Conservation (phyloP, 1,140 invertebrate genomes). For the Spodoptera frugiperda region DNA sequence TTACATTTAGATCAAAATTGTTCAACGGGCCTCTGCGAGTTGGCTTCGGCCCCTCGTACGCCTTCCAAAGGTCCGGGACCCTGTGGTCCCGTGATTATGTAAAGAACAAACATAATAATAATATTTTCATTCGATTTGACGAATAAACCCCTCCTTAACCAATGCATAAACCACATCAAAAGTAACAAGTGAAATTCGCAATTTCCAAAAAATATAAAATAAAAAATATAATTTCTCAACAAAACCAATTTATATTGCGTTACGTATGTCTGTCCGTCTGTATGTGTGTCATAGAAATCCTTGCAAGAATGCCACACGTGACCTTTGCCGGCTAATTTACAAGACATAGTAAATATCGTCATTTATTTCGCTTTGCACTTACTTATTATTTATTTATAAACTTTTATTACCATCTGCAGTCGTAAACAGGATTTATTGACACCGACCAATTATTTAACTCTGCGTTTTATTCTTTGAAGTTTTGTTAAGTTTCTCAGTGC, state of each 20-base stretch:
- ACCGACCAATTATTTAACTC: constrained; percentile 19
- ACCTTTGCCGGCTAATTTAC: constrained; percentile 29
- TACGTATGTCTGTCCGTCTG: too few relatives aligned
- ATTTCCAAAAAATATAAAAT: too few relatives aligned
- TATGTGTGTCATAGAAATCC: neutral
- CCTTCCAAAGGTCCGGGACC: too few relatives aligned
- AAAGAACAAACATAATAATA: too few relatives aligned
- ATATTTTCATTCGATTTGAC: neutral
- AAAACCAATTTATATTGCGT: too few relatives aligned
- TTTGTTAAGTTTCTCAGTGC: neutral
- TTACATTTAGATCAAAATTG: too few relatives aligned
- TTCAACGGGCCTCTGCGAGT: too few relatives aligned
- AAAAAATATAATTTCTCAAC: too few relatives aligned
- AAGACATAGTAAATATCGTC: constrained; percentile 28
- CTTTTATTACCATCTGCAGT: constrained; percentile 33
- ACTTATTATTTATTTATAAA: constrained; percentile 38
- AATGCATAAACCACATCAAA: neutral
- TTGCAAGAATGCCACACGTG: neutral
- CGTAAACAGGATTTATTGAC: constrained; percentile 41
- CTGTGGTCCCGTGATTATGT: too few relatives aligned
- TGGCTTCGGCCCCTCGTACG: too few relatives aligned
- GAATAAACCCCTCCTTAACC: neutral
- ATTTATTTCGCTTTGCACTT: constrained; percentile 43
- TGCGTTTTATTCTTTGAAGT: constrained; percentile 29
- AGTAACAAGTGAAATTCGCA: too few relatives aligned